Base-by-base conservation (phyloP, 2,888 invertebrate genomes). In the Tenthredo livida region DNA sequence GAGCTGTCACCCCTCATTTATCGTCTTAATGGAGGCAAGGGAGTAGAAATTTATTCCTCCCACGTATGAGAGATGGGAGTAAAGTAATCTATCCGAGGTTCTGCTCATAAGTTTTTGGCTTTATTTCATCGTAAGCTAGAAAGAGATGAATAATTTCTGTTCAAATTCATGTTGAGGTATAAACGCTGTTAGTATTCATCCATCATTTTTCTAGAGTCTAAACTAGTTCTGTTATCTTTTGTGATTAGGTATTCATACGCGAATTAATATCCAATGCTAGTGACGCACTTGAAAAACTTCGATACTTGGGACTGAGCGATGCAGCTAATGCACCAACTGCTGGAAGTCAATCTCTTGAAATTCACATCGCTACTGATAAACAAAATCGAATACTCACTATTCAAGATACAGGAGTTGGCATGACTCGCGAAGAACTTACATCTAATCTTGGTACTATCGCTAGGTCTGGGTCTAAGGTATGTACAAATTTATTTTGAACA, bases 231-330 rank as follows among this genome's bases (percentile, higher is more conserved):
- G 25, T 33, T 67, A 67, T 67, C 29, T 67, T 67, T 33, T 67
- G 2, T 25, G 1, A 67, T 67, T 91, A 97, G 97, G 98, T 99
- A 10, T 99, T 99, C 92, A 96, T 99, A 15, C 95, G 99, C 88
- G 99, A 99, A 93, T 94, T 99, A 61, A 98, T 99, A 88, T 99
- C 99, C 0, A 99, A 99, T 94, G 97, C 98, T 0, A 99, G 98
- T 93, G 99, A 99, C 95, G 99, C 99, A 17, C 94, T 99, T 86
- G 99, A 99, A 93, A 99, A 99, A 93, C 96, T 99, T 88, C 95
- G 98, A 1, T 98, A 98, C 90, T 92, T 97, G 17, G 95, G 96
- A 88, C 94, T 97, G 77, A 95, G 95, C 80, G 93, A 90, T 65
- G 90, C 92, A 1, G 94, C 95, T 5, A 94, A 94, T 12, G 94